Evolutionary conservation across 2,888 invertebrate species (phyloP).

Genomic region (Adelphocoris suturalis): DNA sequence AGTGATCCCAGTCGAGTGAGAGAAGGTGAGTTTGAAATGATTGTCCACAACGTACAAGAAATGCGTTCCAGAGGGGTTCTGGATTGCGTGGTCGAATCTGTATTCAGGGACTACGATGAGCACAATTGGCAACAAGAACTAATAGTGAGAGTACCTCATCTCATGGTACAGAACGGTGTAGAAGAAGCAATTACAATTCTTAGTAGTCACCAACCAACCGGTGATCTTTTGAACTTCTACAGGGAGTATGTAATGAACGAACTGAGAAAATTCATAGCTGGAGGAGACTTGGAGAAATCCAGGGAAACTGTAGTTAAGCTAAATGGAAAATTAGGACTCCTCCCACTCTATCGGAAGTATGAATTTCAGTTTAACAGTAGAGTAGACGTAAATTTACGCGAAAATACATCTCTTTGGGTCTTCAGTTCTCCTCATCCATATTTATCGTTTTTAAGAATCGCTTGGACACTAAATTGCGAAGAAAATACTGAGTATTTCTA

Average conservation of each 20-base stretch:
- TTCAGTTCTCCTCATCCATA: not conserved
- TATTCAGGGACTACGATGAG: not conserved
- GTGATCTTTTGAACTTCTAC: not conserved
- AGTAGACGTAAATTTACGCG: not conserved
- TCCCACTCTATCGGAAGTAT: not conserved
- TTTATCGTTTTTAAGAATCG: not conserved
- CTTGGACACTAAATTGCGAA: not conserved
- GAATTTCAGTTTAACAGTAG: not conserved
- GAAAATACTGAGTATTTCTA: conserved; percentile 1
- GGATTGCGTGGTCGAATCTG: not conserved
- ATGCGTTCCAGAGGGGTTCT: not conserved
- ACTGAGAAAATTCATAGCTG: not conserved
- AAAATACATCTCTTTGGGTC: not conserved
- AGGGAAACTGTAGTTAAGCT: not conserved
- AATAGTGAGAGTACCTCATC: conserved; percentile 1
- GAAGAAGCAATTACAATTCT: not conserved
- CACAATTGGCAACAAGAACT: not conserved
- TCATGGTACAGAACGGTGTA: not conserved
- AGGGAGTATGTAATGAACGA: not conserved
- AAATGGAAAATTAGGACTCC: not conserved
- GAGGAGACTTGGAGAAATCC: conserved; percentile 5
- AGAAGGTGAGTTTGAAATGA: not conserved
- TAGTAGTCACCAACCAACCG: not conserved
- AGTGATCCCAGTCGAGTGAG: not conserved
- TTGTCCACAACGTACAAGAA: not conserved